phyloP scores from a whole-genome alignment of 2,888 invertebrate species.

The Pyrocoelia pectoralis region DNA sequence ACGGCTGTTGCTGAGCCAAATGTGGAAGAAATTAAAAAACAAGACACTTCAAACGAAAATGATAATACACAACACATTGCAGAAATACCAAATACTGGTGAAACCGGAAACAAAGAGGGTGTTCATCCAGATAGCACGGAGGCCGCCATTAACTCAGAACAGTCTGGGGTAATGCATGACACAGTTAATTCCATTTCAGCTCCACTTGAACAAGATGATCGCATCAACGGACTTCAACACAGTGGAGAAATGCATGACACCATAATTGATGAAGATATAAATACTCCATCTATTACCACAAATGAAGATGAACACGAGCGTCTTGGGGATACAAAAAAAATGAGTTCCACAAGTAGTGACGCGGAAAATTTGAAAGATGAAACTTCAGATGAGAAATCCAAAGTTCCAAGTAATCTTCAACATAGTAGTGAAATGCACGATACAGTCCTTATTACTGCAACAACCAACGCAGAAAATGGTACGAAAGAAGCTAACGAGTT shows the following conservation, averaged over 20 bases:
- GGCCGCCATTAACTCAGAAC: conserved; percentile 4
- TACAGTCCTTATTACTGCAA: background rate
- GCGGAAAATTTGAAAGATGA: too few relatives aligned
- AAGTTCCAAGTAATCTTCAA: background rate
- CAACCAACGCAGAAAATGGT: background rate
- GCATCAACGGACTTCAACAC: background rate
- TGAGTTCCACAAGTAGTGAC: too few relatives aligned
- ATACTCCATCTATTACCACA: too few relatives aligned
- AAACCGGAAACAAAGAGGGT: background rate
- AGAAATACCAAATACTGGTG: background rate
- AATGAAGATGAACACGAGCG: too few relatives aligned
- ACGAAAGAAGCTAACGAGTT: background rate
- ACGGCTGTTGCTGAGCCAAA: too few relatives aligned
- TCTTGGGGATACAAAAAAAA: too few relatives aligned
- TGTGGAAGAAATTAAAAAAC: too few relatives aligned
- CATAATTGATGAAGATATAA: background rate
- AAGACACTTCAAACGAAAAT: too few relatives aligned
- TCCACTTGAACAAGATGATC: too few relatives aligned
- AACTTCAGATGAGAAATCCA: too few relatives aligned
- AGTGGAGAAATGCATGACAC: conserved; percentile 10
- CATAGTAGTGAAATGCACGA: conserved; percentile 7
- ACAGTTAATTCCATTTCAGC: background rate
- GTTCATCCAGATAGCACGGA: too few relatives aligned
- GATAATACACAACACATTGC: too few relatives aligned
- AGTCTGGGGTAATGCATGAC: conserved; percentile 13